Evolutionary conservation across 92 coral and sea anemone species (phyloP).

Genomic region (Plumapathes pennacea): DNA sequence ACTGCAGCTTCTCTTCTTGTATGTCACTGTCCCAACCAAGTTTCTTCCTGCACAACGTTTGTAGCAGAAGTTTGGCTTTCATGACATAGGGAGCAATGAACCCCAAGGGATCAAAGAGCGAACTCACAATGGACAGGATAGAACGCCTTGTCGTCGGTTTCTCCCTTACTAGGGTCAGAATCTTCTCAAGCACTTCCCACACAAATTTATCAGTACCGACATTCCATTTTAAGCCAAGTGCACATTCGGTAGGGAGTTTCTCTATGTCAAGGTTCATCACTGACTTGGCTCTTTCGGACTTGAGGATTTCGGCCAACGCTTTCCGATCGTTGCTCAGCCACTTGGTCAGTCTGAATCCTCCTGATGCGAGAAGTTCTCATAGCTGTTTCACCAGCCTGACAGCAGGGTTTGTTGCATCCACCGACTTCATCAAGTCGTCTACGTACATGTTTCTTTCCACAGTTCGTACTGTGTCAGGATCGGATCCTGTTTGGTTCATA

Average conservation of each 20-base stretch:
- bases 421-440: slow-evolving; percentile 52
- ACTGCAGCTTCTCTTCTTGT: too few species aligned
- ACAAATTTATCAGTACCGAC: slow-evolving; percentile 5
- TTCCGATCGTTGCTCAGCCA: slow-evolving; percentile 39
- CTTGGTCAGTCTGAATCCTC: slow-evolving; percentile 46
- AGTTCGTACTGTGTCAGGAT: slow-evolving; percentile 17
- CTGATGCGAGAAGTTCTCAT: slow-evolving; percentile 28
- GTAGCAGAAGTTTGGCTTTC: slow-evolving; percentile 49
- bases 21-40: slow-evolving; percentile 38
- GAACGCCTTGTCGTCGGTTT: slow-evolving; percentile 14
- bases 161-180: neutral
- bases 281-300: slow-evolving; percentile 47
- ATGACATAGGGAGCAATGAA: slow-evolving; percentile 32
- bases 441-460: slow-evolving; percentile 46
- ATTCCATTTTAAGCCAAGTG: slow-evolving; percentile 27
- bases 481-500: slow-evolving; percentile 9
- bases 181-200: neutral
- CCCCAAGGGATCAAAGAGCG: slow-evolving; percentile 37
- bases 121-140: slow-evolving; percentile 9
- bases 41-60: slow-evolving; percentile 20
- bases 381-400: slow-evolving; percentile 19
- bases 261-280: slow-evolving; percentile 27
- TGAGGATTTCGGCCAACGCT: slow-evolving; percentile 35
- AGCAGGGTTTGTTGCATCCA: slow-evolving; percentile 8
- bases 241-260: slow-evolving; percentile 26